Conservation (phyloP, 2,113 vertebrate species). For the Rhea americana region DNA sequence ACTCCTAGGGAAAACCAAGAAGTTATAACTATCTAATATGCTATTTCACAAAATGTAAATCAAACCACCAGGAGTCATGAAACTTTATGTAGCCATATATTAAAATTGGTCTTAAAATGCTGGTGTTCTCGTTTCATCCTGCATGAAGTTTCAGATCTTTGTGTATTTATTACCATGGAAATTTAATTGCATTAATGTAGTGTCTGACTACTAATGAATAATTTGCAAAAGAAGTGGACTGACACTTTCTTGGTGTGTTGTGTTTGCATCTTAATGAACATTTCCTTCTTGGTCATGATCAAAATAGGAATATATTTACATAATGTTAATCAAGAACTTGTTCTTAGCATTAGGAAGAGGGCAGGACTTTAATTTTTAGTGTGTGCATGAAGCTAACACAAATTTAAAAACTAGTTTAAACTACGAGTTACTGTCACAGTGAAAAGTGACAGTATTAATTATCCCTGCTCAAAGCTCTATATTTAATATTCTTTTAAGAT, state of each 20-base stretch:
- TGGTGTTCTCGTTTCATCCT: neutral
- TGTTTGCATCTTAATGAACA: constrained; percentile 65
- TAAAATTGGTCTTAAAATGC: neutral
- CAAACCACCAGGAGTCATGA: neutral
- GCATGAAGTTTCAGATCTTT: neutral
- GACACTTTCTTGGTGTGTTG: constrained; percentile 43
- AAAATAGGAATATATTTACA: constrained; percentile 61
- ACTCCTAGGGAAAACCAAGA: neutral
- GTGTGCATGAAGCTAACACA: constrained; percentile 10
- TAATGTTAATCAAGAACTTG: constrained; percentile 68
- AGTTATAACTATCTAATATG: neutral
- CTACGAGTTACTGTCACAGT: constrained; percentile 2
- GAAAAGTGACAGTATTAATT: constrained; percentile 13
- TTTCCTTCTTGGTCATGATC: constrained; percentile 67
- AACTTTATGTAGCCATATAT: neutral
- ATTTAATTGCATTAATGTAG: constrained; percentile 48
- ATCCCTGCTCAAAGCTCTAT: neutral
- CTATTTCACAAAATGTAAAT: neutral
- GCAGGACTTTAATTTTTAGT: constrained; percentile 52
- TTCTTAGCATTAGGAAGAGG: constrained; percentile 68
- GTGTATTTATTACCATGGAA: constrained; percentile 30
- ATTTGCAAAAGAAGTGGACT: constrained; percentile 49
- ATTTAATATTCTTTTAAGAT: neutral
- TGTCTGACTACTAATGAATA: constrained; percentile 40
- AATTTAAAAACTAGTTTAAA: constrained; percentile 53